Percentiles rank a stretch among this genome's conserved stretches.
Evolutionary conservation across 92 coral and sea anemone species (phyloP).

Genomic region (Meandrina meandrites): DNA sequence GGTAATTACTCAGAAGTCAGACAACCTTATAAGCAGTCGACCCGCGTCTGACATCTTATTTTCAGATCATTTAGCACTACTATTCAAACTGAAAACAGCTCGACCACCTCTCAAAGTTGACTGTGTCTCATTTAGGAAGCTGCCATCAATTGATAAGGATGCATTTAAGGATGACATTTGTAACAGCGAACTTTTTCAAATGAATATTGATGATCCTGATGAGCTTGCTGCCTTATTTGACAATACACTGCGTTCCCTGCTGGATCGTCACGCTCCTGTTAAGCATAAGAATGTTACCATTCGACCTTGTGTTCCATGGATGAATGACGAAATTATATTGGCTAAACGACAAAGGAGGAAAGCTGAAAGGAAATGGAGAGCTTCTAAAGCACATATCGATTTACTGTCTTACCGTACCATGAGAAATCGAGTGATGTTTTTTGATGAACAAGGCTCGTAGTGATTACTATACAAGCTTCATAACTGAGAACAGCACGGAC

Average conservation of each 20-base stretch:
- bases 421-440: background rate
- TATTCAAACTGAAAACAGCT: conserved; percentile 30
- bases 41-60: conserved; percentile 1
- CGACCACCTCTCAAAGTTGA: conserved; percentile 32
- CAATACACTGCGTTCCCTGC: conserved; percentile 32
- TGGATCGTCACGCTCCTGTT: conserved; percentile 43
- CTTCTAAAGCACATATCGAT: background rate
- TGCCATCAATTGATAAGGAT: conserved; percentile 15
- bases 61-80: conserved; percentile 20
- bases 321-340: conserved; percentile 34
- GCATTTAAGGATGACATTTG: conserved; percentile 4
- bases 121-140: conserved; percentile 19
- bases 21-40: background rate
- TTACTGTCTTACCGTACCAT: background rate
- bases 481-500: background rate
- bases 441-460: background rate
- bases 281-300: conserved; percentile 27
- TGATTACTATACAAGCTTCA: background rate
- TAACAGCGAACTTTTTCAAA: conserved; percentile 17
- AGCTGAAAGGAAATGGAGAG: conserved; percentile 14
- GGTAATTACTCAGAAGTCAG: conserved; percentile 35
- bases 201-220: too few relatives aligned
- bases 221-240: conserved; percentile 32
- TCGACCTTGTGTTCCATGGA: conserved; percentile 50
- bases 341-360: conserved; percentile 23